Conservation (phyloP, 2,888 invertebrate genomes). For the Eupithecia centaureata region DNA sequence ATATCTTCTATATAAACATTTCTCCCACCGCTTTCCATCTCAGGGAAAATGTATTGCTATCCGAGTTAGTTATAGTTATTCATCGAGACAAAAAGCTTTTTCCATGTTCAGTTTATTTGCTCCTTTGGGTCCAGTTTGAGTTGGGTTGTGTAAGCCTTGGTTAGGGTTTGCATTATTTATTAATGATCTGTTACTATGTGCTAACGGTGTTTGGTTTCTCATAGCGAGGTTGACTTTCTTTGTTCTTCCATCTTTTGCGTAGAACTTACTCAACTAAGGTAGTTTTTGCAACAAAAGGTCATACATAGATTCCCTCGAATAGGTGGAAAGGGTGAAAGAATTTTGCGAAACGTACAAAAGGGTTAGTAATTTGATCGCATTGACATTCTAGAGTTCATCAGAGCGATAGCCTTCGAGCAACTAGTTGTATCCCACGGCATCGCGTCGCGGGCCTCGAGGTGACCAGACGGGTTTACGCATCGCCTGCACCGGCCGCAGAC, state of each 20-base stretch:
- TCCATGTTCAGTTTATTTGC: neutral
- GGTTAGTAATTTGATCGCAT: neutral
- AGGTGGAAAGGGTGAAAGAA: neutral
- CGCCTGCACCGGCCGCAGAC: constrained; percentile 24
- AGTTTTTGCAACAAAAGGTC: neutral
- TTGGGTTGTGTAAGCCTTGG: neutral
- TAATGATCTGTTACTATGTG: neutral
- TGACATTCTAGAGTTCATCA: neutral
- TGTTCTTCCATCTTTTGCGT: neutral
- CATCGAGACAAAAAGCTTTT: neutral
- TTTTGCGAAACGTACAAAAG: neutral
- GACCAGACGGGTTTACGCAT: constrained; percentile 24
- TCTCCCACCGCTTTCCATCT: neutral
- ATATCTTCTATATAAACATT: neutral
- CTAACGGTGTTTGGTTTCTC: neutral
- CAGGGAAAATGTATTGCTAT: neutral
- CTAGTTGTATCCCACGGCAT: constrained; percentile 19
- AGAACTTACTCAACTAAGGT: neutral
- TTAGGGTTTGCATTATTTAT: neutral
- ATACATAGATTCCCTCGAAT: neutral
- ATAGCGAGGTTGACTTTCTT: neutral
- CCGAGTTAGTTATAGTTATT: neutral
- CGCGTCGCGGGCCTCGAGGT: constrained; percentile 21
- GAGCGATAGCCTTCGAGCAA: constrained; percentile 12
- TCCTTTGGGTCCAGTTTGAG: neutral